Conservation (phyloP, 2,113 vertebrate genomes). For the Nycticorax nycticorax region DNA sequence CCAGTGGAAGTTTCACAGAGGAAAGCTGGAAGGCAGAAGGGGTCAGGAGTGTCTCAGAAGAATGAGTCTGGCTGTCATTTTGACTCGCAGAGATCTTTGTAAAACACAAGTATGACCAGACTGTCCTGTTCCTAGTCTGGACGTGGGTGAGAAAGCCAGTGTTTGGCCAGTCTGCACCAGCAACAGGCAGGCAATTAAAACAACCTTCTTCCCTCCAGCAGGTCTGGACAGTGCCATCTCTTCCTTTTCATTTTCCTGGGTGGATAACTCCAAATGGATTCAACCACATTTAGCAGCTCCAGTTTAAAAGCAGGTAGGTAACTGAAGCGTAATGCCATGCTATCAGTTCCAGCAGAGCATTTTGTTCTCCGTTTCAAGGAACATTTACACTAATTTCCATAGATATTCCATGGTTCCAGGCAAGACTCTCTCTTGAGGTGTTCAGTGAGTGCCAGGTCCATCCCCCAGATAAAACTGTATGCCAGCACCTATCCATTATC, state of each 20-base stretch:
- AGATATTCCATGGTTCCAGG: not conserved
- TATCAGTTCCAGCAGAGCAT: not conserved
- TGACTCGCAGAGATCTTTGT: not conserved
- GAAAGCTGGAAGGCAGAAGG: not conserved
- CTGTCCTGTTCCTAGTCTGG: not conserved
- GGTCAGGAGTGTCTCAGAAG: not conserved
- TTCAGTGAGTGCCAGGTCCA: not conserved
- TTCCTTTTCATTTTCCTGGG: not conserved
- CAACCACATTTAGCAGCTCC: not conserved
- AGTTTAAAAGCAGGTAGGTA: not conserved
- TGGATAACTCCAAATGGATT: not conserved
- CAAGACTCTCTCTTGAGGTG: not conserved
- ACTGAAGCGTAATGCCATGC: not conserved
- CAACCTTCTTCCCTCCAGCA: not conserved
- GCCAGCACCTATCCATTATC: not conserved
- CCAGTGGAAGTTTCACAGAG: fast-evolving
- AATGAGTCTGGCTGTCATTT: not conserved
- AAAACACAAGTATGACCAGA: not conserved
- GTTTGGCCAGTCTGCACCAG: not conserved
- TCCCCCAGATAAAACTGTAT: not conserved
- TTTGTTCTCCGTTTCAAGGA: not conserved
- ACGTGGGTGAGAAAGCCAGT: not conserved
- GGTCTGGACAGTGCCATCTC: not conserved
- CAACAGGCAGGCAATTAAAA: not conserved
- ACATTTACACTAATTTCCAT: not conserved